phyloP scores from a whole-genome alignment of 2,113 vertebrate species.

The Solenodon paradoxus region DNA sequence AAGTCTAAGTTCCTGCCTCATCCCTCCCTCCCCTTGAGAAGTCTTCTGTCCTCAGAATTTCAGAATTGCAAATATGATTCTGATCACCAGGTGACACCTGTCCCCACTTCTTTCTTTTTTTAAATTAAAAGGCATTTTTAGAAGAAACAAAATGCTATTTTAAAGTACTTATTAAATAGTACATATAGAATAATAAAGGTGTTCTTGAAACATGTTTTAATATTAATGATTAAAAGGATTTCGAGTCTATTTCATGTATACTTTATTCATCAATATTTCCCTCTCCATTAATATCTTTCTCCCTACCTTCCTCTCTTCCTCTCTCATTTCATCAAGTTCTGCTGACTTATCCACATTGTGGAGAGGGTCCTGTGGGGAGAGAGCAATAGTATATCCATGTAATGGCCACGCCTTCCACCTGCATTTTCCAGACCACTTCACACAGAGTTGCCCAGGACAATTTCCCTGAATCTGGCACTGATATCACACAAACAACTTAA shows the following conservation, averaged over 20 bases:
- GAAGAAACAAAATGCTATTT: neutral
- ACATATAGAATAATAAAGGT: neutral
- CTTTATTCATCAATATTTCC: neutral
- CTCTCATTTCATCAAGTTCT: neutral
- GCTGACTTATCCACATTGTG: neutral
- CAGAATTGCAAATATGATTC: neutral
- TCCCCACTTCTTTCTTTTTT: neutral
- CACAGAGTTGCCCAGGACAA: neutral
- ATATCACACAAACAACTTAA: neutral
- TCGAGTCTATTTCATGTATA: neutral
- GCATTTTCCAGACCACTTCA: neutral
- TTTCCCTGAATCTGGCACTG: neutral
- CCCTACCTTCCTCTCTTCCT: neutral
- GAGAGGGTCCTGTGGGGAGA: neutral
- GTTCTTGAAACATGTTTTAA: neutral
- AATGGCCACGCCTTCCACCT: neutral
- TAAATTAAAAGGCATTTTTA: neutral
- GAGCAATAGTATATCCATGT: neutral
- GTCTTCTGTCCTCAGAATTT: neutral
- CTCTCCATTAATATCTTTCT: neutral
- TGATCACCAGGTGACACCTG: constrained; percentile 31
- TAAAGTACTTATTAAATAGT: neutral
- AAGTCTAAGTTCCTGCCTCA: neutral
- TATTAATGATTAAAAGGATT: neutral
- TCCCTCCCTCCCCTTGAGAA: neutral